Evolutionary conservation across 2,113 vertebrate species (phyloP), one percentile per base, ranked within the genome.

Genomic region (Sinosuthora webbiana): DNA sequence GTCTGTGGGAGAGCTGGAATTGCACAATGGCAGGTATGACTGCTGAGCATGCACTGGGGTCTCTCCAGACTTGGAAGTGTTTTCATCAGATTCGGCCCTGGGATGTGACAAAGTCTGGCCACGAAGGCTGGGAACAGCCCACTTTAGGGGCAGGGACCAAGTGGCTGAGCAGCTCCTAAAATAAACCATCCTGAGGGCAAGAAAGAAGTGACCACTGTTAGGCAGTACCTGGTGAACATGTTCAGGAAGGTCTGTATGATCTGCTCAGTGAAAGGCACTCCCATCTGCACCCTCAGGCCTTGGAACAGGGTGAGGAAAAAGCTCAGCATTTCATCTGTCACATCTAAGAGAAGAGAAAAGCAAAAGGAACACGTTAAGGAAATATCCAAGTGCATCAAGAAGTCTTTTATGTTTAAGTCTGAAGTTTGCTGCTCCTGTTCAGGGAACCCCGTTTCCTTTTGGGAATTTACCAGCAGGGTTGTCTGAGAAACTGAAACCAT

Each of bases 221-320:
- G 37, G 11, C 78, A 75, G 49, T 97, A 99, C 99, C 99, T 99
- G 96, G 99, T 99, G 97, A 99, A 99, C 99, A 99, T 99, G 96
- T 99, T 99, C 88, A 99, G 98, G 97, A 99, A 99, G 69, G 99
- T 99, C 97, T 99, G 99, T 91, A 99, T 99, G 94, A 99, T 99
- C 96, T 99, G 99, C 93, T 99, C 99, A 0, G 99, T 99, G 97
- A 99, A 99, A 87, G 99, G 98, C 71, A 99, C 99, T 5, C 99
- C 99, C 99, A 99, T 99, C 97, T 99, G 99, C 42, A 99, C 99
- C 96, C 99, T 97, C 95, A 99, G 97, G 24, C 99, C 99, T 97
- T 99, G 99, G 97, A 99, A 99, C 60, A 99, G 98, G 10, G 98
- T 99, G 94, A 99, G 98, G 98, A 99, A 99, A 98, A 99, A 99